Evolutionary conservation across 2,888 invertebrate species (phyloP).

Genomic region (Nymphalis polychloros): DNA sequence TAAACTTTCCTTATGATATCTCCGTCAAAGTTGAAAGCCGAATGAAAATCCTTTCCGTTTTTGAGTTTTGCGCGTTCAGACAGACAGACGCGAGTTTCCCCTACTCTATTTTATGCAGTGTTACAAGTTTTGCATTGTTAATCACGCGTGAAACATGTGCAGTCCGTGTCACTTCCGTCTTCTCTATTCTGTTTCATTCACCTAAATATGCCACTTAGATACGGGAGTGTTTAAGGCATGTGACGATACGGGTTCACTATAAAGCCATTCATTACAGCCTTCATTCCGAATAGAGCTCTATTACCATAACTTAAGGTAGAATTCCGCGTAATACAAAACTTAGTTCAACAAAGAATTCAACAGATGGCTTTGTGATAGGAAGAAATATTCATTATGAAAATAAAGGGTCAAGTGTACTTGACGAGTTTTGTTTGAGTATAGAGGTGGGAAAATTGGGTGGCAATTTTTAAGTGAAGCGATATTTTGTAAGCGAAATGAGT

Average conservation of each 20-base stretch:
- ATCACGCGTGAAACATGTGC: background rate
- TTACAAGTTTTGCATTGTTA: background rate
- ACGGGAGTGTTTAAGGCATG: constrained; percentile 25
- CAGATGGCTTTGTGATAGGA: constrained; percentile 67
- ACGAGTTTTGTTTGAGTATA: constrained; percentile 21
- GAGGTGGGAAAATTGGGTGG: constrained; percentile 21
- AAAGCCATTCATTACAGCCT: constrained; percentile 47
- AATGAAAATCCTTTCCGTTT: too few species aligned
- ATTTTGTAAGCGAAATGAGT: background rate
- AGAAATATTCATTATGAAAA: constrained; percentile 58
- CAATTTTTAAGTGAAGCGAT: background rate
- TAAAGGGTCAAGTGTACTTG: constrained; percentile 52
- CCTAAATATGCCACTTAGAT: constrained; percentile 31
- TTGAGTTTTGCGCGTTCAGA: too few species aligned
- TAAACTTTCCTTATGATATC: too few species aligned
- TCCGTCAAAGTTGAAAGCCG: too few species aligned
- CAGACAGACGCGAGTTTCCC: too few species aligned
- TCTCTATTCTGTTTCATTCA: constrained; percentile 8
- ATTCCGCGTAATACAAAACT: constrained; percentile 49
- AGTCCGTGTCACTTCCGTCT: too few species aligned
- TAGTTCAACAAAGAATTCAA: constrained; percentile 69
- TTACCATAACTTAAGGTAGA: constrained; percentile 49
- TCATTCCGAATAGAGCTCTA: constrained; percentile 56
- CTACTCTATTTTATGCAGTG: too few species aligned
- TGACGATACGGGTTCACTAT: constrained; percentile 32